Evolutionary conservation across 2,888 invertebrate species (phyloP).

Genomic region (Cheilosia variabilis): DNA sequence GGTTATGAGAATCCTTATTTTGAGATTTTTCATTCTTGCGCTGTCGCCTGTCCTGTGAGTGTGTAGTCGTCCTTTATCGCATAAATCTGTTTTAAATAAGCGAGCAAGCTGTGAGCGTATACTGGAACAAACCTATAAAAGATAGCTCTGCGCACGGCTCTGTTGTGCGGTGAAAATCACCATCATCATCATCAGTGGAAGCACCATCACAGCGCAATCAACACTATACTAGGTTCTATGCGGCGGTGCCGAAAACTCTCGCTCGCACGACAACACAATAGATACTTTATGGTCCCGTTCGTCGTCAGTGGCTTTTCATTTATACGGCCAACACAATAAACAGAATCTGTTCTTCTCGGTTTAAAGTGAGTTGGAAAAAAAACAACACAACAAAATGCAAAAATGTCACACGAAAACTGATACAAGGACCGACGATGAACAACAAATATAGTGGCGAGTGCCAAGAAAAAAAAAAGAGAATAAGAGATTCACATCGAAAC

Average conservation of each 20-base stretch:
- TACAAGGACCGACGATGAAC: neutral
- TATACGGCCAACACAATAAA: slow-evolving; percentile 56
- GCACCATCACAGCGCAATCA: slow-evolving; percentile 45
- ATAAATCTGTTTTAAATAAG: slow-evolving; percentile 71
- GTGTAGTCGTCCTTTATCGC: slow-evolving; percentile 33
- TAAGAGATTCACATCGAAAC: slow-evolving; percentile 44
- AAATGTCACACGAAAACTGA: slow-evolving; percentile 11
- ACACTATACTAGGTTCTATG: slow-evolving; percentile 22
- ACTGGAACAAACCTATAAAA: slow-evolving; percentile 46
- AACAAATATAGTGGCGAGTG: slow-evolving; percentile 13
- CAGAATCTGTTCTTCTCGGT: slow-evolving; percentile 51
- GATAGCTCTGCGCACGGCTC: slow-evolving; percentile 37
- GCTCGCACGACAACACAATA: slow-evolving; percentile 20
- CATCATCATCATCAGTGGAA: slow-evolving; percentile 46
- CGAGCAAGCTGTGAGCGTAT: slow-evolving; percentile 6
- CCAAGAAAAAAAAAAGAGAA: too few species aligned
- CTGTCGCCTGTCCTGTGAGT: neutral
- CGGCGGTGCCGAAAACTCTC: slow-evolving; percentile 2
- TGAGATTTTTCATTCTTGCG: slow-evolving; percentile 52
- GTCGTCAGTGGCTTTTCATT: slow-evolving; percentile 58
- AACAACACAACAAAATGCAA: slow-evolving; percentile 21
- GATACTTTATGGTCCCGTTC: slow-evolving; percentile 58
- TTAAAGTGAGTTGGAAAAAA: slow-evolving; percentile 42
- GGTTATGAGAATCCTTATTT: slow-evolving; percentile 59
- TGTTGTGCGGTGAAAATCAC: slow-evolving; percentile 38